phyloP scores from a whole-genome alignment of 2,888 invertebrate species.

The Heteromyza rotundicornis region DNA sequence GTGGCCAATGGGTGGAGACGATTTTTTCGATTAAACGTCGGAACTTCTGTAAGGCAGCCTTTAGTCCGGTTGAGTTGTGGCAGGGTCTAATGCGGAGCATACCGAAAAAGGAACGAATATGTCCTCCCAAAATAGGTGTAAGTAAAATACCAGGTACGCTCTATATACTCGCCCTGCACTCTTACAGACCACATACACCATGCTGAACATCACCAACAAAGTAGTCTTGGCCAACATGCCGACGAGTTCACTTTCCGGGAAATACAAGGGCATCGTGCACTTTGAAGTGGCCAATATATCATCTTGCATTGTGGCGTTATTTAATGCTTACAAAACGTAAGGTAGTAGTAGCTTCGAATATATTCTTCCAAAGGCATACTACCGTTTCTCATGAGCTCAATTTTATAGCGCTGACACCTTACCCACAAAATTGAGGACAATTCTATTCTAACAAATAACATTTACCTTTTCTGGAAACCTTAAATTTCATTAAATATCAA shows the following conservation, averaged over 20 bases:
- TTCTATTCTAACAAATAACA: too few species aligned
- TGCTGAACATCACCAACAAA: slow-evolving; percentile 17
- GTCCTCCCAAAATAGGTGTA: slow-evolving; percentile 31
- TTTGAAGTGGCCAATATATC: slow-evolving; percentile 5
- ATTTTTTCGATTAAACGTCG: slow-evolving; percentile 23
- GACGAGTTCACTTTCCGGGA: slow-evolving; percentile 2
- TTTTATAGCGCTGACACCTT: too few species aligned
- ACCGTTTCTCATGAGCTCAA: too few species aligned
- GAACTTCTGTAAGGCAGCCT: slow-evolving; percentile 25
- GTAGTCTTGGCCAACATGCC: slow-evolving; percentile 12
- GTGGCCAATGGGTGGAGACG: slow-evolving; percentile 29
- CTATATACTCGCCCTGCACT: too few species aligned
- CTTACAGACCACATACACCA: slow-evolving; percentile 18
- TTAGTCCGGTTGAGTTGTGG: slow-evolving; percentile 30
- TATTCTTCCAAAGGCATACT: too few species aligned
- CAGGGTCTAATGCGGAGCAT: slow-evolving; percentile 14
- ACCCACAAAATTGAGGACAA: too few species aligned
- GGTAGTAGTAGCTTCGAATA: too few species aligned
- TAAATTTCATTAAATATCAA: too few species aligned
- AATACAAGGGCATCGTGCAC: slow-evolving; percentile 22
- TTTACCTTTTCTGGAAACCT: too few species aligned
- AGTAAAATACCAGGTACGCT: slow-evolving; percentile 15
- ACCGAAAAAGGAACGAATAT: slow-evolving; percentile 23
- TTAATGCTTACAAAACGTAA: too few species aligned
- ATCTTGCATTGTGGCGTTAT: not conserved